Evolutionary conservation across 2,888 invertebrate genomes (phyloP).

Genomic region (Ceriagrion tenellum): DNA sequence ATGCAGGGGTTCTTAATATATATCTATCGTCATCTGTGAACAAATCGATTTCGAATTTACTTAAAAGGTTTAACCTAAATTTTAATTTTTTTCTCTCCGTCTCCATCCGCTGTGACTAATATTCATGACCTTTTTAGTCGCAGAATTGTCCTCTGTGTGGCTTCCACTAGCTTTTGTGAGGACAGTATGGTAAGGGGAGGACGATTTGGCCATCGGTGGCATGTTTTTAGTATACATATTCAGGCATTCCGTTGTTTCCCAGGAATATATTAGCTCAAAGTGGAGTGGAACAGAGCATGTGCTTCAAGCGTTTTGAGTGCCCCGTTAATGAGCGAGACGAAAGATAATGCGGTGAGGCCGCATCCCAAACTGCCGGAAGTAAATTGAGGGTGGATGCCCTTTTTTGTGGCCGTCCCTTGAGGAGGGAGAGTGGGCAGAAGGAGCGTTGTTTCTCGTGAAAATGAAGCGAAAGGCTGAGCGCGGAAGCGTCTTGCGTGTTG

Average conservation of each 20-base stretch:
- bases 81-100: too few species aligned
- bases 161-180: too few species aligned
- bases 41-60: too few species aligned
- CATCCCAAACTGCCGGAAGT: conserved; percentile 3
- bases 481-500: neutral
- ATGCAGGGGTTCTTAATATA: too few species aligned
- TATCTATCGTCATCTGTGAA: too few species aligned
- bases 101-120: too few species aligned
- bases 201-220: neutral
- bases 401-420: neutral
- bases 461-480: neutral
- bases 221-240: neutral
- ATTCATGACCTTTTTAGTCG: too few species aligned
- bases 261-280: neutral
- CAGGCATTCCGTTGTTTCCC: neutral
- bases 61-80: too few species aligned
- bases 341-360: neutral
- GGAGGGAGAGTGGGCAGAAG: neutral
- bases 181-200: neutral
- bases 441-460: neutral
- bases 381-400: neutral
- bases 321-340: neutral
- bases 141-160: too few species aligned
- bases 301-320: neutral
- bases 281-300: neutral